Evolutionary conservation across 1,140 invertebrate genomes (phyloP), one percentile per base, ranked within the genome.

Genomic region (Papilio machaon): DNA sequence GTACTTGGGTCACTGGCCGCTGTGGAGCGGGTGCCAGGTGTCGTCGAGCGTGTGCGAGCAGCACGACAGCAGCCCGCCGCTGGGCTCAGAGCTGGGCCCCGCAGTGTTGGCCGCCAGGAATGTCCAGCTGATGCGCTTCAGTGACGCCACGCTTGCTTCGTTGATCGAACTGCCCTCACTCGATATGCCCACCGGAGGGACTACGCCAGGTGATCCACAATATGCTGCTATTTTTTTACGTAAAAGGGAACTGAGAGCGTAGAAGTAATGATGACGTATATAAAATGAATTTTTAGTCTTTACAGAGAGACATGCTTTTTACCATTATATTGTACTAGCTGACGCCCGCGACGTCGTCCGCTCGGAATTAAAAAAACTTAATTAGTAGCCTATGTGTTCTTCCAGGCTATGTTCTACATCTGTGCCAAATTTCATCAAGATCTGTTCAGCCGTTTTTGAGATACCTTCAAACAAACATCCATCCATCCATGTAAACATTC

Each of bases 1-100:
- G 89, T 95, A 99, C 86, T 97, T 98, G 1, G 98, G 99, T 91
- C 99, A 99, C 97, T 99, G 98, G 89, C 98, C 99, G 96, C 90
- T 95, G 64, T 95, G 94, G 90, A 87, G 88, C 83, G 93, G 94
- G 15, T 95, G 95, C 80, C 93, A 94, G 85, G 95, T 98, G 15
- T 97, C 97, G 82, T 99, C 98, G 1, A 95, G 97, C 84, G 98
- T 99, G 2, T 97, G 97, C 81, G 99, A 99, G 95, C 96, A 98
- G 84, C 98, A 99, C 91, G 99, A 99, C 93, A 96, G 89, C 81
- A 96, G 85, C 35, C 97, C 97, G 1, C 96, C 97, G 80, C 95
- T 97, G 49, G 95, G 96, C 17, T 96, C 97, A 82, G 98, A 98
- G 87, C 92, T 99, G 7, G 97, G 96, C 54, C 95, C 96, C 9